These are phyloP conservation scores for Pipa parva DNA, from an alignment of 2,113 vertebrate species.

Conservation along the genomic window DNA sequence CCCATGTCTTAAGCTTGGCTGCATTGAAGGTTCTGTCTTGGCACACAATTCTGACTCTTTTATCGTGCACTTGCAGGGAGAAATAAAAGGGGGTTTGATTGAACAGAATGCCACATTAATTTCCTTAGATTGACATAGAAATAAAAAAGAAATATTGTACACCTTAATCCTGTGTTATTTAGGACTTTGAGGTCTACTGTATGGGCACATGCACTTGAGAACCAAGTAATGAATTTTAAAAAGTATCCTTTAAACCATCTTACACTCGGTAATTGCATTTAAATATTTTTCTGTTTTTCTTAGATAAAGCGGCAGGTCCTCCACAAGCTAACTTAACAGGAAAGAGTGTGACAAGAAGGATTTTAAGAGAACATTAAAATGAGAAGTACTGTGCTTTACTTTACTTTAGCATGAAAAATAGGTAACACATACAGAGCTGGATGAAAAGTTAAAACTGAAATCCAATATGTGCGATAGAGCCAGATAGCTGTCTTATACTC, in stretches of 20 bases:
- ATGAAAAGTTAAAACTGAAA: conserved; percentile 14
- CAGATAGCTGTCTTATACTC: conserved; percentile 31
- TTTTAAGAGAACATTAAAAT: no score
- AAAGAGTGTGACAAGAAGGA: no score
- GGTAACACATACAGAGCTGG: conserved; percentile 8
- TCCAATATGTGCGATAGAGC: conserved; percentile 12
- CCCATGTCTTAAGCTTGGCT: conserved; percentile 22
- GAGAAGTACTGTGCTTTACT: neutral
- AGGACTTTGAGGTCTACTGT: conserved; percentile 19
- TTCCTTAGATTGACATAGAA: conserved; percentile 31
- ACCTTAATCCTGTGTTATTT: conserved; percentile 36
- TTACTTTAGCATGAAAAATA: conserved; percentile 2
- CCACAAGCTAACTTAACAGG: no score
- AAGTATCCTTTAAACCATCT: no score
- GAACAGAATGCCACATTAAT: conserved; percentile 24
- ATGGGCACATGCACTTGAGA: conserved; percentile 11
- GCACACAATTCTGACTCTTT: conserved; percentile 19
- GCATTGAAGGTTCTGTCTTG: conserved; percentile 26
- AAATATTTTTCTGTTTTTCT: no score
- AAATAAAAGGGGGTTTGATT: conserved; percentile 28
- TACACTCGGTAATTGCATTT: no score
- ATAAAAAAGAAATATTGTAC: conserved; percentile 30
- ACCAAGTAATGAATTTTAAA: no score
- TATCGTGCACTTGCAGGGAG: conserved; percentile 16
- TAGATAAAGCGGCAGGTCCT: no score